These are phyloP conservation scores for Toxotes jaculatrix DNA, from an alignment of 2,113 vertebrate species.

Conservation along the genomic window DNA sequence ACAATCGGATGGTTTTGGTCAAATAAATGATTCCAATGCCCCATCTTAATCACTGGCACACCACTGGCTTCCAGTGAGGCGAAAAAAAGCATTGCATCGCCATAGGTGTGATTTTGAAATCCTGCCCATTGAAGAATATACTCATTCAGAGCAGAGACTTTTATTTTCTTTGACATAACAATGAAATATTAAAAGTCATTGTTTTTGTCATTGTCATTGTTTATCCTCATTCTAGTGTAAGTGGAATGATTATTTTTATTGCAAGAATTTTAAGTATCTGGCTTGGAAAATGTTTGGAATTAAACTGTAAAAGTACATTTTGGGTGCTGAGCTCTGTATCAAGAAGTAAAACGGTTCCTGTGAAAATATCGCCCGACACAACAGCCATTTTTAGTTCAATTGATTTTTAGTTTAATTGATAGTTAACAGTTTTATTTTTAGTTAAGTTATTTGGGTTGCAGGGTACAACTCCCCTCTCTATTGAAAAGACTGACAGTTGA, in stretches of 20 bases:
- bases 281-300: slow-evolving; percentile 39
- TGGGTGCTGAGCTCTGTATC: slow-evolving; percentile 11
- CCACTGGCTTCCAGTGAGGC: slow-evolving; percentile 7
- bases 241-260: slow-evolving; percentile 32
- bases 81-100: not conserved
- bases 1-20: slow-evolving; percentile 2
- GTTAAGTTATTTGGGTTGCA: not conserved
- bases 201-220: slow-evolving; percentile 6
- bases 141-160: slow-evolving; percentile 39
- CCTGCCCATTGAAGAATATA: slow-evolving; percentile 17
- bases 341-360: not conserved
- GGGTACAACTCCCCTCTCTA: not conserved
- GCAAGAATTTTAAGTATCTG: slow-evolving; percentile 22
- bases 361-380: not conserved
- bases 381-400: not conserved
- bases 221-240: slow-evolving; percentile 25
- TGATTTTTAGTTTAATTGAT: not conserved
- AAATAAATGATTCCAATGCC: slow-evolving; percentile 24
- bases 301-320: slow-evolving; percentile 20
- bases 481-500: not conserved
- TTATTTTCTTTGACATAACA: slow-evolving; percentile 26
- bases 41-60: slow-evolving; percentile 22
- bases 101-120: slow-evolving; percentile 34
- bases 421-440: too few species aligned
- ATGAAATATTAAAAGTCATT: slow-evolving; percentile 30